phyloP scores from a whole-genome alignment of 2,888 invertebrate species.

The Heliconius hortense region DNA sequence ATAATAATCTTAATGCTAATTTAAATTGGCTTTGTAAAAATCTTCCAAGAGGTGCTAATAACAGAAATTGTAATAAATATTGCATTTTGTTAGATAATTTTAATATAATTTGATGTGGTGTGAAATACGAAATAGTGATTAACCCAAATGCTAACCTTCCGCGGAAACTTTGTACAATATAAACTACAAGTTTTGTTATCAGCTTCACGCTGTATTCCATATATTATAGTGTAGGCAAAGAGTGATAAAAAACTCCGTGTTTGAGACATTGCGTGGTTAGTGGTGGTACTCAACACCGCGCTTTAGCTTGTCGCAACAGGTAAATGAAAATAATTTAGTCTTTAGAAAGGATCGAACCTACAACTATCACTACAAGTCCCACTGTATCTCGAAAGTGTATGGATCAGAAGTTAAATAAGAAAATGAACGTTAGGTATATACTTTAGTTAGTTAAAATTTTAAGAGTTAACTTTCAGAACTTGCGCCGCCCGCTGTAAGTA shows the following conservation, averaged over 20 bases:
- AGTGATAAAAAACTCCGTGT: not conserved
- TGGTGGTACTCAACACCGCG: not conserved
- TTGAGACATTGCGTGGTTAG: not conserved
- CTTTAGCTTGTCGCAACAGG: not conserved
- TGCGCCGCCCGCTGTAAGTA: slow-evolving; percentile 29
- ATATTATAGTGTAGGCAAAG: not conserved
- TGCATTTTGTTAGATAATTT: slow-evolving; percentile 18
- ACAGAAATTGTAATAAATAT: not conserved
- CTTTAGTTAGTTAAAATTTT: not conserved
- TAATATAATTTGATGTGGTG: slow-evolving; percentile 15
- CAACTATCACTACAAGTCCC: not conserved
- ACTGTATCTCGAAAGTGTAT: not conserved
- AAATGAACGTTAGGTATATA: not conserved
- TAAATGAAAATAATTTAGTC: not conserved
- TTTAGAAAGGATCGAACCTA: not conserved
- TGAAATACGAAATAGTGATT: slow-evolving; percentile 34
- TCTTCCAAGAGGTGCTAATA: not conserved
- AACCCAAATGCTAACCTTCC: slow-evolving; percentile 43
- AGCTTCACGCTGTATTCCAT: not conserved
- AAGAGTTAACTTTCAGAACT: not conserved
- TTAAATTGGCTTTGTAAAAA: not conserved
- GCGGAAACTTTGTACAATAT: slow-evolving; percentile 42
- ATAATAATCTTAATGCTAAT: not conserved
- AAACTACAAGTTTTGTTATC: slow-evolving; percentile 12
- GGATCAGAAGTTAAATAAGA: not conserved